These are phyloP conservation scores for Myotis yumanensis DNA, from an alignment of 2,113 vertebrate genomes.

Conservation along the genomic window DNA sequence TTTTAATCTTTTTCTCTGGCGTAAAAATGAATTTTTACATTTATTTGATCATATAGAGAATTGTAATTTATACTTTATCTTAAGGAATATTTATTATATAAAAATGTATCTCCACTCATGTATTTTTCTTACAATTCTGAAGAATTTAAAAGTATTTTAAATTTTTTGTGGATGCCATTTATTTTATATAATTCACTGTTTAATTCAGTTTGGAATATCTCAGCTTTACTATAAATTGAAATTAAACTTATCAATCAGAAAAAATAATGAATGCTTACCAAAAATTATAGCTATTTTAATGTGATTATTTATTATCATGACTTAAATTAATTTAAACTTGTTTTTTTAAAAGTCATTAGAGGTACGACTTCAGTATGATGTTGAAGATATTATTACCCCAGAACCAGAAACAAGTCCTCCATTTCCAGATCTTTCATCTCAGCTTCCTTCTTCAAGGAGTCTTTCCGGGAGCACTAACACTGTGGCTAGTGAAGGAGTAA, in stretches of 20 bases:
- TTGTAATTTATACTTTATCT: background rate
- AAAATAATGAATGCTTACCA: conserved; percentile 21
- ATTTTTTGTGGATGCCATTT: background rate
- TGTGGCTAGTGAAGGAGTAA: conserved; percentile 87
- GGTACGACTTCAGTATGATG: conserved; percentile 92
- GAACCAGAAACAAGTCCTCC: conserved; percentile 92
- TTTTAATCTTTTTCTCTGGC: conserved; percentile 41
- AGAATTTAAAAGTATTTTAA: conserved; percentile 10
- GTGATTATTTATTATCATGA: background rate
- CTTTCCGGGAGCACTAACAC: conserved; percentile 91
- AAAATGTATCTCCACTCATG: background rate
- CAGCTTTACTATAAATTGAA: conserved; percentile 13
- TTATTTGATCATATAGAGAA: background rate
- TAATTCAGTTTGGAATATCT: conserved; percentile 12
- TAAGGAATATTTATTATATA: conserved; percentile 27
- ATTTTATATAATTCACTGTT: conserved; percentile 7
- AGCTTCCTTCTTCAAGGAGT: conserved; percentile 89
- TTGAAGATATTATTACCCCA: conserved; percentile 94
- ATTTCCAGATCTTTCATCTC: conserved; percentile 89
- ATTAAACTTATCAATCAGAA: conserved; percentile 46
- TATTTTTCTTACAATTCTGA: conserved; percentile 29
- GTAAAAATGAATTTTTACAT: conserved; percentile 14
- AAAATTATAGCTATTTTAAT: conserved; percentile 17
- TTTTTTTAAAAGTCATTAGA: conserved; percentile 90
- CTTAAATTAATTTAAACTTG: conserved; percentile 58